Evolutionary conservation across 2,113 vertebrate genomes (phyloP).

Genomic region (Mesembrinibis cayennensis): DNA sequence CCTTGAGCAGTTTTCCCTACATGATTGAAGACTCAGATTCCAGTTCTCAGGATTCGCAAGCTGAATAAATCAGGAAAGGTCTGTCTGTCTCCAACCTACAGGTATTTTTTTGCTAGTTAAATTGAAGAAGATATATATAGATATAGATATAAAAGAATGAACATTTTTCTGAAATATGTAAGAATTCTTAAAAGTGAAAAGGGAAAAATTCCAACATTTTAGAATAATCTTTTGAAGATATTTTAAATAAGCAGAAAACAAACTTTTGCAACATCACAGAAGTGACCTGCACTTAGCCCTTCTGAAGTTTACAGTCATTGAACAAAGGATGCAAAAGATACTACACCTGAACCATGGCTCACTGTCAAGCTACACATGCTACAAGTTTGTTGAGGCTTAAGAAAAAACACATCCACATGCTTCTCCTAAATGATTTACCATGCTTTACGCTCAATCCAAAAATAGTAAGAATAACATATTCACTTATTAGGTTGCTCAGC

Average conservation of each 20-base stretch:
- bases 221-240: neutral
- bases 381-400: neutral
- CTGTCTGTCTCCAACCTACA: neutral
- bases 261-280: neutral
- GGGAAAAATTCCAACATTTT: neutral
- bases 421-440: neutral
- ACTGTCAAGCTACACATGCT: neutral
- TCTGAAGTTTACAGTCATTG: neutral
- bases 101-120: neutral
- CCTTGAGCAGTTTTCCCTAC: neutral
- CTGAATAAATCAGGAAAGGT: neutral
- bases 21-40: neutral
- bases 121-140: neutral
- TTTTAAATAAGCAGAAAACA: neutral
- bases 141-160: neutral
- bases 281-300: neutral
- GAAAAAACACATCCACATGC: neutral
- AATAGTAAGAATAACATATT: neutral
- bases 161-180: neutral
- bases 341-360: neutral
- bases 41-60: neutral
- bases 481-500: neutral
- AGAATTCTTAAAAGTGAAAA: neutral
- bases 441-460: neutral
- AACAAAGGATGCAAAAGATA: neutral